These are phyloP conservation scores for Orussus abietinus DNA, from an alignment of 1,140 invertebrate species.

Conservation along the genomic window DNA sequence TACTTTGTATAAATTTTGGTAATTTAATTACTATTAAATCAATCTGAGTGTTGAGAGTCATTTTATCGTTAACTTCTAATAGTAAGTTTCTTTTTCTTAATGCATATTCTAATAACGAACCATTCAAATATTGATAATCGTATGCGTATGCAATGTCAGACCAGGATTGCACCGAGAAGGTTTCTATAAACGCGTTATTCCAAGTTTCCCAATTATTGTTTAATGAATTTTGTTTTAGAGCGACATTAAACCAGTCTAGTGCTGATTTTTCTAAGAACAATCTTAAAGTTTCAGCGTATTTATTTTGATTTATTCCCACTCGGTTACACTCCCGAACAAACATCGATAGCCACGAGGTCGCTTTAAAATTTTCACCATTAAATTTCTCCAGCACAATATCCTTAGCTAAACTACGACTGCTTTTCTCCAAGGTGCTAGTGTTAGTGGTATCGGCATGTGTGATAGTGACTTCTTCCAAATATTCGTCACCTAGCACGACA, in stretches of 20 bases:
- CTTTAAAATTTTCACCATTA: too few species aligned
- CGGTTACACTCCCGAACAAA: too few species aligned
- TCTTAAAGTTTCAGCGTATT: conserved; percentile 4
- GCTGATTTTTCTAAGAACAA: conserved; percentile 6
- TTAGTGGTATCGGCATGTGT: conserved; percentile 1
- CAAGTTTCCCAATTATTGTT: conserved; percentile 4
- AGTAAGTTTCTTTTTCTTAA: conserved; percentile 9
- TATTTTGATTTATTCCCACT: conserved; percentile 6
- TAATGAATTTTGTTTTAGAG: conserved; percentile 5
- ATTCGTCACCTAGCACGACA: conserved; percentile 3
- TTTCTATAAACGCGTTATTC: conserved; percentile 11
- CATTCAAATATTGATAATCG: conserved; percentile 3
- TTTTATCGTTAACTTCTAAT: conserved; percentile 2
- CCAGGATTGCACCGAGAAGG: background rate
- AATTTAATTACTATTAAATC: conserved; percentile 9
- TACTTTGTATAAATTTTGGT: conserved; percentile 6
- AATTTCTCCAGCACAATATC: background rate
- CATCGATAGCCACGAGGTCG: too few species aligned
- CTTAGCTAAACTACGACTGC: conserved; percentile 1
- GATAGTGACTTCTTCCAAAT: conserved; percentile 1
- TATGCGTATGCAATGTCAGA: conserved; percentile 3
- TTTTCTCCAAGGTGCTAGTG: background rate
- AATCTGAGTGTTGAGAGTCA: conserved; percentile 9
- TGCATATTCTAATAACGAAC: conserved; percentile 4
- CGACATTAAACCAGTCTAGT: conserved; percentile 8